Evolutionary conservation across 2,113 vertebrate species (phyloP), one percentile per base, ranked within the genome.

Genomic region (Sisor rabdophorus): DNA sequence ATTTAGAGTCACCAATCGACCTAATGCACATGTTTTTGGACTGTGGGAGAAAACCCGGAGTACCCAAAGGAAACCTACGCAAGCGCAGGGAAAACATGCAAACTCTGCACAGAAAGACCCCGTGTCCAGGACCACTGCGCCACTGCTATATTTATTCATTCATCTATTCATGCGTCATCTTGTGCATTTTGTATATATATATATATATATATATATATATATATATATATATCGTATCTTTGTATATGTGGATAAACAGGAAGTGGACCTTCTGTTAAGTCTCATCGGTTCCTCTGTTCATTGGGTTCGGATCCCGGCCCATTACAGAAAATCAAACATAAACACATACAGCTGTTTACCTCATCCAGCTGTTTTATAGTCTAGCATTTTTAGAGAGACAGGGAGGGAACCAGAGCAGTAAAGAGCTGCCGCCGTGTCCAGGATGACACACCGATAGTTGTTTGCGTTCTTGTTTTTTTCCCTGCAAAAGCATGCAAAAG

Each of bases 391-490:
- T 17, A 17, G 24, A 17, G 24, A 50, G 28, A 11, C 11, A 11
- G 9, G 24, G 47, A 68, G 47, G 22, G 9, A 50, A 48, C 44
- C 11, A 13, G 20, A 48, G 64, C 48, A n/a, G 2, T 0, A 6
- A 44, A 24, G 20, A 24, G 15, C 12, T 36, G 2, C 20, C 9
- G 2, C 7, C 44, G 20, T 32, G 6, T 44, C 20, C 63, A 16
- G n/a, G n/a, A 8, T 24, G 19, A 32, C 40, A 65, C n/a, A 15
- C 63, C 44, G 7, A 50, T 28, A 52, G 16, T 30, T 69, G 65
- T 69, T 69, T 69, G 65, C 52, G 47, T 69, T 30, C 47, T 52
- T 52, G 19, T 52, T 69, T 67, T 69, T 7, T 16, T 52, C 47
- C 16, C 24, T 17, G 65, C 40, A 44, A 44, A 4, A 17, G 24